These are phyloP conservation scores for Halcyon chelicuti DNA, from an alignment of 2,797 vertebrate species.

Conservation along the genomic window DNA sequence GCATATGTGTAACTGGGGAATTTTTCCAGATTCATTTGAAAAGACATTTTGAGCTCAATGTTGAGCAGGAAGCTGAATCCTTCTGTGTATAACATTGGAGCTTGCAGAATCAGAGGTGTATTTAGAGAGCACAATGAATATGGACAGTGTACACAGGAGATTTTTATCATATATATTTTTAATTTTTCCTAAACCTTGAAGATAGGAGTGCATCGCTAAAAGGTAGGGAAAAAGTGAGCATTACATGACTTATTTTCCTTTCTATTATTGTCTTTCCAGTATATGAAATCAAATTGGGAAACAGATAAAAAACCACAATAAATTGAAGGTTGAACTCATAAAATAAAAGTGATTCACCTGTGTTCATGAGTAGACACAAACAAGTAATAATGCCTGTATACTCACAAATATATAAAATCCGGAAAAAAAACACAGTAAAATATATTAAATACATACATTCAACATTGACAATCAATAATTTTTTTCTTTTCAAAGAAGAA, in stretches of 20 bases:
- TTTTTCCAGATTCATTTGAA: slow-evolving; percentile 48
- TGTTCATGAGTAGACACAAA: not conserved
- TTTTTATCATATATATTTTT: not conserved
- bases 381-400: not conserved
- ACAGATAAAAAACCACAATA: not conserved
- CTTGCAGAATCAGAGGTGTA: slow-evolving; percentile 46
- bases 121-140: slow-evolving; percentile 29
- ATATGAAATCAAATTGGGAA: not conserved
- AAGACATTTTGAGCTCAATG: slow-evolving; percentile 48
- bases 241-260: not conserved
- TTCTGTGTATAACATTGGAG: slow-evolving; percentile 33
- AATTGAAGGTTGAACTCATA: not conserved
- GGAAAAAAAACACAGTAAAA: accelerated
- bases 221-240: not conserved
- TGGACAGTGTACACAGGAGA: not conserved
- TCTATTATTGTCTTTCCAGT: not conserved
- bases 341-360: not conserved
- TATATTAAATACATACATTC: not conserved
- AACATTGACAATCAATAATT: not conserved
- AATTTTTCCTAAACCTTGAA: not conserved
- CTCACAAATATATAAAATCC: not conserved
- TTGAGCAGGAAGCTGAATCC: slow-evolving; percentile 46
- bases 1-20: slow-evolving; percentile 33
- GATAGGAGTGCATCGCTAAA: not conserved
- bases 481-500: not conserved